Evolutionary conservation across 2,888 invertebrate genomes (phyloP), one percentile per base, ranked within the genome.

Genomic region (Cordilura impudica): DNA sequence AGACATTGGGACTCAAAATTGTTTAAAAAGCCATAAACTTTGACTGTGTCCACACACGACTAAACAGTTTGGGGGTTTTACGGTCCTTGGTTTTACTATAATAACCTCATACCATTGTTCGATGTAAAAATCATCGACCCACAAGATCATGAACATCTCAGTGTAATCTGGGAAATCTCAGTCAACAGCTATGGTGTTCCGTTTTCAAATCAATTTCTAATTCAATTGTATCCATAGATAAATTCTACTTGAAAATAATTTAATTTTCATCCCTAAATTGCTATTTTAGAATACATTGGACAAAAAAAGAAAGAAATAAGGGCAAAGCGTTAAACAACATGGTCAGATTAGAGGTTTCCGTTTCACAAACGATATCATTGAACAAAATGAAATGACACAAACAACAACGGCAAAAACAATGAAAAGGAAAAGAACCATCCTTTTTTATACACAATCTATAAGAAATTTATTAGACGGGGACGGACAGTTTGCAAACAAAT

Each of bases 321-420:
- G 29, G 69, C 56, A 18, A 60, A 16, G 63, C 75, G 76, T 75
- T 69, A 67, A 82, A 78, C 66, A 85, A 84, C 85, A 85, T 85
- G 85, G 86, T 84, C 82, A 85, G 87, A 87, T 87, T 86, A 87
- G 86, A 85, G 87, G 86, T 87, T 87, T 87, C 87, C 87, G 86
- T 86, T 87, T 84, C 85, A 84, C 84, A 86, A 81, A 83, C 83
- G 83, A 82, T 83, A 87, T 61, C 87, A 85, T 86, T 86, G 84
- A 85, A 83, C 84, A 84, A 86, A 85, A 86, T 87, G 85, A 87
- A 87, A 86, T 87, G 85, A 86, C 85, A 53, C 71, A 54, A 70
- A 65, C 21, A 8, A 3, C 18, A 56, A 4, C 60, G 23, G 21
- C 35, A 58, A 16, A 12, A 71, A 63, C 65, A 73, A 69, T 43